These are phyloP conservation scores for Dicaeum eximium DNA, from an alignment of 2,113 vertebrate species.

Conservation along the genomic window DNA sequence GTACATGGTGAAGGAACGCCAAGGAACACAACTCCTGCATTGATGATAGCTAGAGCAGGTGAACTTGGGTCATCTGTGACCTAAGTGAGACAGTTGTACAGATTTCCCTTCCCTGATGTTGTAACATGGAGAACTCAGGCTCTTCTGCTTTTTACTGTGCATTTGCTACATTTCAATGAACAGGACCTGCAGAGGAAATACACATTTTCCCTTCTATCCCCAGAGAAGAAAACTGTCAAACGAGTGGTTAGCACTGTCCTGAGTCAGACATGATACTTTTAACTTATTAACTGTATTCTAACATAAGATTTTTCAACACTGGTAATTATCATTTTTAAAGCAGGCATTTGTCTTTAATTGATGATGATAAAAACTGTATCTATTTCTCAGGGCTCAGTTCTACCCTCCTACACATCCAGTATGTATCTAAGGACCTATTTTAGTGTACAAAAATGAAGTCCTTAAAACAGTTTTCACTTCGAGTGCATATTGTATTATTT, in stretches of 20 bases:
- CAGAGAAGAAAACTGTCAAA: neutral
- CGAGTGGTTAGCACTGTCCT: neutral
- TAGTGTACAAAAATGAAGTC: neutral
- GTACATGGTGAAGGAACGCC: neutral
- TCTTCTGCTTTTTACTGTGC: neutral
- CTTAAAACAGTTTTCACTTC: neutral
- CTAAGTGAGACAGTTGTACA: neutral
- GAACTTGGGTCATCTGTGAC: too few relatives aligned
- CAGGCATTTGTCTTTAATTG: neutral
- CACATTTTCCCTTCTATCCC: neutral
- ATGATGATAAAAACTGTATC: neutral
- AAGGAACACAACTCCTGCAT: rapidly evolving
- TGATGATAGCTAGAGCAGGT: neutral
- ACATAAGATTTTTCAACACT: neutral
- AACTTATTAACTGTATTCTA: neutral
- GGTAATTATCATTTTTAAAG: neutral
- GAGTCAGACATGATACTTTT: neutral
- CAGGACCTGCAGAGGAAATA: neutral
- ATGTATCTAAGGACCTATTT: neutral
- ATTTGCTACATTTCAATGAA: neutral
- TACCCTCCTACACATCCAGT: neutral
- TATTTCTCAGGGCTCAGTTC: neutral
- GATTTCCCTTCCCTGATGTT: neutral
- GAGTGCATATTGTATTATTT: neutral
- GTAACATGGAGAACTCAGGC: neutral